Percentiles rank a stretch among this genome's conserved stretches.
phyloP scores from a whole-genome alignment of 1,140 invertebrate species.

The Harlomillsia oculata region DNA sequence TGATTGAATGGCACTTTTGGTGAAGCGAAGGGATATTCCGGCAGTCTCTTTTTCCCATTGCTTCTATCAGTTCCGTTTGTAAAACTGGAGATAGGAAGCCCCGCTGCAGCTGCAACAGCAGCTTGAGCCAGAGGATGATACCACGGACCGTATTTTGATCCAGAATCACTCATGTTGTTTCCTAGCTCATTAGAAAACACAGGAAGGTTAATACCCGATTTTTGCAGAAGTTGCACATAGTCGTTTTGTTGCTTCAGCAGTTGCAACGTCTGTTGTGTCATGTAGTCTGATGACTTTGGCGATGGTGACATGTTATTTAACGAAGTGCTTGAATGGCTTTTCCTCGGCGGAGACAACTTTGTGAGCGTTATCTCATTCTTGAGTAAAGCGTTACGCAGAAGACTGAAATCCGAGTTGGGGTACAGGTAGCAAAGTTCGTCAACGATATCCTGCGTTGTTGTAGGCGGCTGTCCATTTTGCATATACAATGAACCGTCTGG shows the following conservation, averaged over 20 bases:
- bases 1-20: conserved; percentile 22
- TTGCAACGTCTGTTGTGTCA: conserved; percentile 28
- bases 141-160: conserved; percentile 24
- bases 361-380: conserved; percentile 33
- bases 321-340: not conserved
- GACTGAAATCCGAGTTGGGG: conserved; percentile 29
- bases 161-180: conserved; percentile 1
- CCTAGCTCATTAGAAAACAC: conserved; percentile 16
- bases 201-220: conserved; percentile 26
- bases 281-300: conserved; percentile 8
- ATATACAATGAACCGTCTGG: not conserved
- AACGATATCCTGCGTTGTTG: conserved; percentile 16
- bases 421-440: conserved; percentile 31
- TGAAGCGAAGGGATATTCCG: conserved; percentile 25
- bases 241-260: conserved; percentile 31
- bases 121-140: conserved; percentile 23
- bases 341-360: conserved; percentile 13
- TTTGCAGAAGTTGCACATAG: conserved; percentile 28
- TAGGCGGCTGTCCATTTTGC: no score
- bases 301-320: not conserved
- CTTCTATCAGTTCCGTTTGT: conserved; percentile 2
- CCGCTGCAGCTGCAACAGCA: conserved; percentile 18
- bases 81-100: not conserved
- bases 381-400: conserved; percentile 28
- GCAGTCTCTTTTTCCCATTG: conserved; percentile 15